Evolutionary conservation across 2,113 vertebrate genomes (phyloP), one percentile per base, ranked within the genome.

Genomic region (Cheirogaleus medius): DNA sequence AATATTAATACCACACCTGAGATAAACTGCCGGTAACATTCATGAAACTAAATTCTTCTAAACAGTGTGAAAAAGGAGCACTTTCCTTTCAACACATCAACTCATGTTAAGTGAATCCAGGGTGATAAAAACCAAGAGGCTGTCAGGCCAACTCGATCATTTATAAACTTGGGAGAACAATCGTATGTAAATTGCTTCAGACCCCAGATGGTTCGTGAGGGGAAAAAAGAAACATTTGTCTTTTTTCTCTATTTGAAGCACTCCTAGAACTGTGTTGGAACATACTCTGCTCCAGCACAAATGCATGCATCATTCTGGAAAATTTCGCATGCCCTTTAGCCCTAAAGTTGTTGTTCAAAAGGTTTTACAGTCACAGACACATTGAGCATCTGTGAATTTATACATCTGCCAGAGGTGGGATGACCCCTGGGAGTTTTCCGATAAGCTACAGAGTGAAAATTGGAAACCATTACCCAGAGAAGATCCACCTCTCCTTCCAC

Each of bases 171-270:
- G 32, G 52, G 32, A 52, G 77, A 39, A 44, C 39, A 37, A 63
- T 23, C 25, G 18, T 54, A 20, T 5, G 10, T 68, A 77, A 56
- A 54, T 76, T 0, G 23, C 25, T 47, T 21, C 42, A 39, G 63
- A 90, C 27, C 10, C 2, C 29, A 69, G 44, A 32, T 23, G 56
- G 47, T 5, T 17, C 0, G 0, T 5, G 4, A 49, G 73, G 18
- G 42, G 8, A 34, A 25, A 18, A 80, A 44, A 47, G n/a, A 58
- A 74, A 20, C 5, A 0, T 14, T 32, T 17, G 2, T 63, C 39
- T 42, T 71, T 56, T 74, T 54, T 47, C 77, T 47, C 23, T 18
- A 23, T 58, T 74, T 77, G 56, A 23, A 77, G n/a, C 13, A 8
- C 29, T n/a, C 23, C 42, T 32, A 23, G 42, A 39, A 85, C 29